Percentiles rank a stretch among this genome's conserved stretches.
Conservation (phyloP, 53 echinoderm and acorn worm genomes). For the Apostichopus leukothele region DNA sequence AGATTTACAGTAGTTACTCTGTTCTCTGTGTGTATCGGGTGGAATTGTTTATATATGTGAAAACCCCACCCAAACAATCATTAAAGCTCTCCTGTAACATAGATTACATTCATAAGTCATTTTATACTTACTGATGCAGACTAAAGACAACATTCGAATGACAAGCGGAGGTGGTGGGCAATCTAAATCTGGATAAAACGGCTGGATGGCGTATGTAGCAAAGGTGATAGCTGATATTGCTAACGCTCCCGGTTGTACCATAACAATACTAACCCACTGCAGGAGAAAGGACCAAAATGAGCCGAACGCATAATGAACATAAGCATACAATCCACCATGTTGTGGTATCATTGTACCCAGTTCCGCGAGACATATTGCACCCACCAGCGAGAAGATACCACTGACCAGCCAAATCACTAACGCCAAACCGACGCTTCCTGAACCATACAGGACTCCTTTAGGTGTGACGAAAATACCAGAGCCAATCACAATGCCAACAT, state of each 20-base stretch:
- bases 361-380: constrained; percentile 85
- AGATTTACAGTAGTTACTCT: too few relatives aligned
- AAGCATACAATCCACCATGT: constrained; percentile 77
- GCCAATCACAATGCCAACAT: constrained; percentile 86
- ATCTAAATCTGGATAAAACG: constrained; percentile 68
- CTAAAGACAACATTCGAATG: constrained; percentile 57
- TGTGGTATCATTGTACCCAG: constrained; percentile 75
- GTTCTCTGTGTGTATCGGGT: too few relatives aligned
- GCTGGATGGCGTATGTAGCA: constrained; percentile 77
- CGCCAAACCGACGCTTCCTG: constrained; percentile 79
- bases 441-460: constrained; percentile 76
- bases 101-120: too few relatives aligned
- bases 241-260: constrained; percentile 72
- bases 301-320: constrained; percentile 76
- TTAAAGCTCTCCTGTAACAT: too few relatives aligned
- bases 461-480: constrained; percentile 91
- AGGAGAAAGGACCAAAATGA: constrained; percentile 72
- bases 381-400: constrained; percentile 77
- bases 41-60: too few relatives aligned
- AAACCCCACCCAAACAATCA: too few relatives aligned
- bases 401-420: constrained; percentile 74
- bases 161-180: constrained; percentile 54
- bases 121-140: constrained; percentile 64
- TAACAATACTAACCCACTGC: constrained; percentile 67
- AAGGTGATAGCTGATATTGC: constrained; percentile 73